These are phyloP conservation scores for Drosophila paucipuncta DNA, from an alignment of 2,888 invertebrate genomes.

Conservation along the genomic window DNA sequence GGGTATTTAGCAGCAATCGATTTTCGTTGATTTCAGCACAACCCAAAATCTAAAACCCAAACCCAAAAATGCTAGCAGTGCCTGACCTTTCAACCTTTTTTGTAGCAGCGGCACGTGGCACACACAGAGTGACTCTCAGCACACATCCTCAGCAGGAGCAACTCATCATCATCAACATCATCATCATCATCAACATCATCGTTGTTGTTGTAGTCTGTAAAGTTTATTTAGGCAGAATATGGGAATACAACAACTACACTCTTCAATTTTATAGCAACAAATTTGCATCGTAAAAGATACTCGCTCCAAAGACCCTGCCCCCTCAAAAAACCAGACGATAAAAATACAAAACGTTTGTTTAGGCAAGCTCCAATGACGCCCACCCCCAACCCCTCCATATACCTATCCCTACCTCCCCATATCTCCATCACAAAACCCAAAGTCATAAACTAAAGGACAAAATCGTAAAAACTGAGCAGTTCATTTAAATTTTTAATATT, in stretches of 20 bases:
- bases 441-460: constrained; percentile 77
- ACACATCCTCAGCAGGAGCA: constrained; percentile 41
- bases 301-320: constrained; percentile 39
- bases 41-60: constrained; percentile 22
- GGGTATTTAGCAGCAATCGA: constrained; percentile 77
- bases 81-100: constrained; percentile 79
- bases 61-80: constrained; percentile 19
- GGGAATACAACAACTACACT: constrained; percentile 65
- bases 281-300: constrained; percentile 80
- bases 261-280: constrained; percentile 81
- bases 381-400: constrained; percentile 12
- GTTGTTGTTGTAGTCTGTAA: constrained; percentile 67
- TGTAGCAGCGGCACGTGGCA: constrained; percentile 71
- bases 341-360: constrained; percentile 80
- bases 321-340: constrained; percentile 58
- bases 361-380: constrained; percentile 64
- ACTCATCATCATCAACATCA: constrained; percentile 78
- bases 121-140: constrained; percentile 27
- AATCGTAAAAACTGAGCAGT: constrained; percentile 81
- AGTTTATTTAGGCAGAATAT: constrained; percentile 73
- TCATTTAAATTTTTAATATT: constrained; percentile 81
- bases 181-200: constrained; percentile 74
- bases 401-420: constrained; percentile 18
- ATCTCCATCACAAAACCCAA: constrained; percentile 32
- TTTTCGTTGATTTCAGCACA: constrained; percentile 75